These are phyloP conservation scores for Synanthedon andrenaeformis DNA, from an alignment of 2,888 invertebrate species.

Conservation along the genomic window DNA sequence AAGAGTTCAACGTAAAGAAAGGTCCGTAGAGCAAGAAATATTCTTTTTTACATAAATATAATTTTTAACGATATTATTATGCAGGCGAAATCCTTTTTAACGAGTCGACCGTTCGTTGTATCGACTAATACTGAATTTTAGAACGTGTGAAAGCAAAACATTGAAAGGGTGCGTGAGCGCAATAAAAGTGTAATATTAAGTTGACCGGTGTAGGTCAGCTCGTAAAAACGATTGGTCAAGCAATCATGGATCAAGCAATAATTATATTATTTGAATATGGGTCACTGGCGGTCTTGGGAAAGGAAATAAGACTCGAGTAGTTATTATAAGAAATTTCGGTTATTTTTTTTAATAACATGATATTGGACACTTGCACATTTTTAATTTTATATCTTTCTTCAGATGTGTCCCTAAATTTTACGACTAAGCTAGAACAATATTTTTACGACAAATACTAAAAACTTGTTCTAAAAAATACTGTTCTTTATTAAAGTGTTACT, in stretches of 20 bases:
- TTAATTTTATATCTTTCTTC: neutral
- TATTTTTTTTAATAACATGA: neutral
- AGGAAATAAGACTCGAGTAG: slow-evolving; percentile 30
- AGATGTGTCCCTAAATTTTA: too few relatives aligned
- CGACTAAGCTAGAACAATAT: too few relatives aligned
- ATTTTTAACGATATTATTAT: slow-evolving; percentile 62
- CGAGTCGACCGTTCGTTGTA: slow-evolving; percentile 47
- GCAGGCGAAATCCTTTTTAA: slow-evolving; percentile 36
- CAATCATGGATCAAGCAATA: slow-evolving; percentile 45
- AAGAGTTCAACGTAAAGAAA: slow-evolving; percentile 4
- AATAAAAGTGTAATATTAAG: slow-evolving; percentile 38
- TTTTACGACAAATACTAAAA: too few relatives aligned
- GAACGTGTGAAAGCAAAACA: slow-evolving; percentile 64
- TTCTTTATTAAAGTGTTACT: too few relatives aligned
- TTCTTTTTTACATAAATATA: slow-evolving; percentile 29
- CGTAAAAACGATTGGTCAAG: slow-evolving; percentile 62
- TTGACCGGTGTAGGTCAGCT: slow-evolving; percentile 40
- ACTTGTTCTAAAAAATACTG: too few relatives aligned
- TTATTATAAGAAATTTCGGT: neutral
- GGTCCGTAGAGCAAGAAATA: neutral
- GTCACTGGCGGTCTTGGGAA: slow-evolving; percentile 56
- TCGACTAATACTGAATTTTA: slow-evolving; percentile 50
- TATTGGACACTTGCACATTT: neutral
- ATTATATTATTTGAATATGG: slow-evolving; percentile 48
- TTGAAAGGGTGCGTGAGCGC: slow-evolving; percentile 40